A percentile compares a stretch with the other conserved stretches of the same genome.
Evolutionary conservation across 2,888 invertebrate genomes (phyloP).

Genomic region (Apomyelois bistriatella): DNA sequence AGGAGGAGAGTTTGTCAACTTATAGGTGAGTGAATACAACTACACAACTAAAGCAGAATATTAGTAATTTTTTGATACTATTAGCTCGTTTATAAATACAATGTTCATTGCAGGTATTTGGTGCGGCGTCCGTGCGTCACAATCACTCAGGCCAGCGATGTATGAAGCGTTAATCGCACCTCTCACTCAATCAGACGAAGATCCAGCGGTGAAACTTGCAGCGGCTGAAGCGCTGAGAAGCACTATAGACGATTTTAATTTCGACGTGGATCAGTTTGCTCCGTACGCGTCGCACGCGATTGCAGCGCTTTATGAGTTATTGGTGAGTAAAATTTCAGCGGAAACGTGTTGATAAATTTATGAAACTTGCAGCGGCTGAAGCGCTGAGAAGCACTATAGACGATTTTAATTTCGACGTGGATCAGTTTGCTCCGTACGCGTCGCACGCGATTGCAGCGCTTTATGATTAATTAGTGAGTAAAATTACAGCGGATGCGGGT

Average conservation of each 20-base stretch:
- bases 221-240: constrained; percentile 91
- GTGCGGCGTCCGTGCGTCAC: constrained; percentile 91
- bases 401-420: constrained; percentile 94
- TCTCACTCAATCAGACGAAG: constrained; percentile 83
- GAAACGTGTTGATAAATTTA: constrained; percentile 38
- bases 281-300: constrained; percentile 90
- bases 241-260: constrained; percentile 95
- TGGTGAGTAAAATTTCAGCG: constrained; percentile 74
- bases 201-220: constrained; percentile 93
- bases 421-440: constrained; percentile 91
- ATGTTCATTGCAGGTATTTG: constrained; percentile 74
- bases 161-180: constrained; percentile 89
- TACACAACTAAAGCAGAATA: too few relatives aligned
- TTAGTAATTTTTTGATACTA: too few relatives aligned
- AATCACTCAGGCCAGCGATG: constrained; percentile 87
- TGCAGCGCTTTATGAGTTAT: constrained; percentile 87
- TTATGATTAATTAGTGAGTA: constrained; percentile 86
- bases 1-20: constrained; percentile 91
- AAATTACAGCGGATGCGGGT: not conserved
- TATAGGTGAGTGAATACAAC: constrained; percentile 80
- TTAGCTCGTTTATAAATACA: not conserved
- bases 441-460: constrained; percentile 88
- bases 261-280: constrained; percentile 91
- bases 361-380: constrained; percentile 91
- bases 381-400: constrained; percentile 92